Conservation (phyloP, 2,113 vertebrate species). For the Gadus chalcogrammus region DNA sequence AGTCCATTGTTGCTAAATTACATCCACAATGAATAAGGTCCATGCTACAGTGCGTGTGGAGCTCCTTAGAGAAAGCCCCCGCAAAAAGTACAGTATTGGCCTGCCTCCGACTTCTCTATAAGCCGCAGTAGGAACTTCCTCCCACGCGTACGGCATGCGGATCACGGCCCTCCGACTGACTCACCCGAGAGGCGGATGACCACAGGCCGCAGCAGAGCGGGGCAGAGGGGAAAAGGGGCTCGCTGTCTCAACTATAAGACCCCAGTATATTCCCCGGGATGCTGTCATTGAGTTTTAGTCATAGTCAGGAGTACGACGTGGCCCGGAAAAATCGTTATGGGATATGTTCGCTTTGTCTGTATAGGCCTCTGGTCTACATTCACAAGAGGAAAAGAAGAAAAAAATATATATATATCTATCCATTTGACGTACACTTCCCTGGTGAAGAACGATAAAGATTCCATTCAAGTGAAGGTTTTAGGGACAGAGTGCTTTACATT, state of each 20-base stretch:
- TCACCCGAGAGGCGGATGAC: too few relatives aligned
- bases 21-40: constrained; percentile 50
- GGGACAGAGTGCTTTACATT: constrained; percentile 61
- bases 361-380: constrained; percentile 61
- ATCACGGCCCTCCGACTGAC: too few relatives aligned
- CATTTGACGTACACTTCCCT: constrained; percentile 28
- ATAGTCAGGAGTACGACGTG: too few relatives aligned
- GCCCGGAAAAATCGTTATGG: too few relatives aligned
- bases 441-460: constrained; percentile 15
- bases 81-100: constrained; percentile 58
- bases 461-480: constrained; percentile 16
- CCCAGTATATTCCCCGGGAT: too few relatives aligned
- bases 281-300: too few relatives aligned
- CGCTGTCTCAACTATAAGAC: too few relatives aligned
- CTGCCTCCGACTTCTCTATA: constrained; percentile 42
- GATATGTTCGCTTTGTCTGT: constrained; percentile 35
- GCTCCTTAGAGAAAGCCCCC: constrained; percentile 18
- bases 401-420: background rate
- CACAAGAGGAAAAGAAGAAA: constrained; percentile 38
- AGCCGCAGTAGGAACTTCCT: constrained; percentile 51
- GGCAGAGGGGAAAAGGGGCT: too few relatives aligned
- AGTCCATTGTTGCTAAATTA: constrained; percentile 34
- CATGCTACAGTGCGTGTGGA: constrained; percentile 49
- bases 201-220: too few relatives aligned
- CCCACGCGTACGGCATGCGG: too few relatives aligned